Base-by-base conservation (phyloP, 2,888 invertebrate genomes). In the Dicycla oo region DNA sequence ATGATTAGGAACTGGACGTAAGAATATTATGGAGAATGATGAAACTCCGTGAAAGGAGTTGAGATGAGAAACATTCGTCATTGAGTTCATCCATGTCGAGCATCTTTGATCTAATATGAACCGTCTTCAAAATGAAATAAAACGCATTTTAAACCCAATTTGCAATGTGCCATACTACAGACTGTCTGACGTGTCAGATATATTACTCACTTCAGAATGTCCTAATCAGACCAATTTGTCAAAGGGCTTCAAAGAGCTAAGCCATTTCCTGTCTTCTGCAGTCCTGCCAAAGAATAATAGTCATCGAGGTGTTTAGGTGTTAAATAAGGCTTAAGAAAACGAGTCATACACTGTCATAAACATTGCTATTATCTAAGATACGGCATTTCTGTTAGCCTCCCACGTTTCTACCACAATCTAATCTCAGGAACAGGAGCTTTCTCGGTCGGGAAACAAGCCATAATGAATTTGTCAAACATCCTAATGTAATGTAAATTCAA, bases 381-480 rank as follows among this genome's bases (percentile, higher is more conserved):
- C n/a, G 1, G 23, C 13, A 62, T 45, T 47, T 47, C 15, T 54
- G 15, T 6, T 38, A 18, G 6, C 43, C 23, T 20, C 38, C 20
- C 45, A 57, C 18, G n/a, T 45, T 65, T 57, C 51, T 13, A 15
- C 3, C 0, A 75, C n/a, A n/a, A 65, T 51, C 26, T 38, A 75
- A 73, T 75, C 57, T 13, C 26, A 38, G 1, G 4, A 45, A 30
- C 45, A 67, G 15, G 0, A 40, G 10, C 38, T 15, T 40, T 34
- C 45, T 13, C 23, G 13, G 13, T 15, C 57, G 20, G 60, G 40
- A 68, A 78, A 73, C 49, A 43, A 2, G 53, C 13, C 47, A n/a
- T 45, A 66, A 54, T 62, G 34, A 78, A 69, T 78, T 78, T 78
- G 80, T 75, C 80, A 69, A 69, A 75, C 49, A 67, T 53, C 30